Conservation (phyloP, 2,113 vertebrate species). For the Megaleporinus macrocephalus region DNA sequence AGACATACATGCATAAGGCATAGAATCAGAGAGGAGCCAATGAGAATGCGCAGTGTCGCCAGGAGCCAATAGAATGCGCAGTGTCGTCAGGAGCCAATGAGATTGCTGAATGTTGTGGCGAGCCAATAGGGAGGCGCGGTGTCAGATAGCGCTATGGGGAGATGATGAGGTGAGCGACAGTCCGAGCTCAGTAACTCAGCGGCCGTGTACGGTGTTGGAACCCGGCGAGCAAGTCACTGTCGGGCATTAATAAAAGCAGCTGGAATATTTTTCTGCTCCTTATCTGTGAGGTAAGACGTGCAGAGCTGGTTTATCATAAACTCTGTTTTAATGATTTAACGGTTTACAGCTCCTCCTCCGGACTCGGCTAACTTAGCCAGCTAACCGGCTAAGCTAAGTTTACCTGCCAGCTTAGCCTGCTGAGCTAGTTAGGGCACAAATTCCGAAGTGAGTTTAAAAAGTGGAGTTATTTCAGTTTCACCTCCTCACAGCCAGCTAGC, state of each 20-base stretch:
- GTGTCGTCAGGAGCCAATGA: neutral
- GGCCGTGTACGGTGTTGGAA: neutral
- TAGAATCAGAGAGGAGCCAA: conserved; percentile 8
- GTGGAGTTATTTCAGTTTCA: too few relatives aligned
- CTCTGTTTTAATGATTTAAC: neutral
- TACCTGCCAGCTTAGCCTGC: neutral
- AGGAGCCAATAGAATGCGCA: neutral
- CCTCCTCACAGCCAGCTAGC: too few relatives aligned
- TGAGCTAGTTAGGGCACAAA: too few relatives aligned
- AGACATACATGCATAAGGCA: too few relatives aligned
- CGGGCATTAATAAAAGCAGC: neutral
- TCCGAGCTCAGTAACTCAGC: conserved; percentile 5
- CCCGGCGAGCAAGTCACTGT: neutral
- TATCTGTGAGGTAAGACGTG: neutral
- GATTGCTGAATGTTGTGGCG: neutral
- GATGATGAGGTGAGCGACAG: conserved; percentile 31
- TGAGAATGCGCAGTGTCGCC: neutral
- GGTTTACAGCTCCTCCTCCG: neutral
- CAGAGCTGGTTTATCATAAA: neutral
- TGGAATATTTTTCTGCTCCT: neutral
- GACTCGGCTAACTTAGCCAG: neutral
- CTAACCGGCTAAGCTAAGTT: neutral
- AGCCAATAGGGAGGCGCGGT: neutral
- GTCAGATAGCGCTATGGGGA: conserved; percentile 7
- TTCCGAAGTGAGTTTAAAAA: too few relatives aligned